Evolutionary conservation across 2,888 invertebrate genomes (phyloP).

Genomic region (Apamea epomidion): DNA sequence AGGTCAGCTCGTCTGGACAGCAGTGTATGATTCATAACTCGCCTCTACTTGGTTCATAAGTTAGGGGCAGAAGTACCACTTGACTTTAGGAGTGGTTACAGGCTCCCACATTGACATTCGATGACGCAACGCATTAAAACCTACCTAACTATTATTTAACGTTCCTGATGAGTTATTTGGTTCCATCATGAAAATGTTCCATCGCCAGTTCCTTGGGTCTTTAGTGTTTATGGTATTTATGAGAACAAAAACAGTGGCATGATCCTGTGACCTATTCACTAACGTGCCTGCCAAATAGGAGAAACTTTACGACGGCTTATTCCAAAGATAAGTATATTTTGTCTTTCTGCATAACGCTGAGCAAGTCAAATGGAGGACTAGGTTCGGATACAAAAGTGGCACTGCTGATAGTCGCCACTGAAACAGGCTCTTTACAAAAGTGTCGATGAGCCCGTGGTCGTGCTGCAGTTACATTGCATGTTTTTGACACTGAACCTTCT

Average conservation of each 20-base stretch:
- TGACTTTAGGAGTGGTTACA: background rate
- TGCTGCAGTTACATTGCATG: background rate
- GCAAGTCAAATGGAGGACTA: background rate
- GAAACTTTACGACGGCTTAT: too few relatives aligned
- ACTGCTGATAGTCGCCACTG: too few relatives aligned
- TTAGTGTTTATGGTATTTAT: too few relatives aligned
- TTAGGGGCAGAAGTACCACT: slow-evolving; percentile 34
- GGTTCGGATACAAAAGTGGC: background rate
- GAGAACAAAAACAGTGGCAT: background rate
- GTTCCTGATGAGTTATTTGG: background rate
- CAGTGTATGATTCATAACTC: slow-evolving; percentile 39
- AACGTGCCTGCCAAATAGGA: background rate
- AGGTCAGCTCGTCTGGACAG: slow-evolving; percentile 50
- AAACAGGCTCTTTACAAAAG: background rate
- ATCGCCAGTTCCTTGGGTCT: too few relatives aligned
- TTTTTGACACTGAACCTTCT: slow-evolving; percentile 27
- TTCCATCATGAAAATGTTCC: background rate
- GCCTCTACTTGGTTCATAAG: background rate
- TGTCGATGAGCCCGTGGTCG: background rate
- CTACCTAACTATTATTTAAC: background rate
- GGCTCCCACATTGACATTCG: background rate
- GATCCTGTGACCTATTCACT: background rate
- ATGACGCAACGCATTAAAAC: background rate
- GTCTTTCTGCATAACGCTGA: background rate
- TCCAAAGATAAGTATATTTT: background rate